A percentile compares a stretch with the other conserved stretches of the same genome.
phyloP scores from a whole-genome alignment of 2,113 vertebrate species.

The Callionymus lyra region DNA sequence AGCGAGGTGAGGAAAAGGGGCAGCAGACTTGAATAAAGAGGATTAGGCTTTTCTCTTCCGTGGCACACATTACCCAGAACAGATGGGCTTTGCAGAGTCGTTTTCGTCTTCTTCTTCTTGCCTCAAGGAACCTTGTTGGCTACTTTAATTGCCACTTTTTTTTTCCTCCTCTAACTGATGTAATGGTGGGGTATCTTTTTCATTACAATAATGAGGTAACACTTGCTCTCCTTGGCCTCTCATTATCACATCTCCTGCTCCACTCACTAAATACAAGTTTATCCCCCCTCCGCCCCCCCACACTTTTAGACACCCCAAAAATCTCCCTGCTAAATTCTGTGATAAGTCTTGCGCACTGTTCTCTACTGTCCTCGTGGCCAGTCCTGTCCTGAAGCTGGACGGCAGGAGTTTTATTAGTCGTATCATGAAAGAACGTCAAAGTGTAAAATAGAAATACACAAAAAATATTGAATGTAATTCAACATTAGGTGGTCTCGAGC shows the following conservation, averaged over 20 bases:
- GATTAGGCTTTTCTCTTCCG: conserved; percentile 70
- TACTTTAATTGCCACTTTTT: conserved; percentile 96
- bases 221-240: conserved; percentile 91
- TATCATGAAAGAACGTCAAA: too few species aligned
- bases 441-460: too few species aligned
- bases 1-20: conserved; percentile 29
- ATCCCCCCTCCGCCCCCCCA: conserved; percentile 19
- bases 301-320: conserved; percentile 18
- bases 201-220: conserved; percentile 98
- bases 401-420: too few species aligned
- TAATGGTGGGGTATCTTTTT: conserved; percentile 92
- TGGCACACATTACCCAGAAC: conserved; percentile 75
- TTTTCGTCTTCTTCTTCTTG: conserved; percentile 76
- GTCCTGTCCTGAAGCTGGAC: too few species aligned
- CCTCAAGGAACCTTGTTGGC: conserved; percentile 80
- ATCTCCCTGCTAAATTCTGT: not conserved
- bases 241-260: conserved; percentile 88
- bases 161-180: conserved; percentile 81
- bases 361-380: too few species aligned
- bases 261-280: conserved; percentile 62
- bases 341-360: too few species aligned
- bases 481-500: too few species aligned
- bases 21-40: conserved; percentile 65
- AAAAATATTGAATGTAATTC: too few species aligned
- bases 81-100: conserved; percentile 74